Conservation (phyloP, 1,140 invertebrate genomes). For the Apocrypta bakeri region DNA sequence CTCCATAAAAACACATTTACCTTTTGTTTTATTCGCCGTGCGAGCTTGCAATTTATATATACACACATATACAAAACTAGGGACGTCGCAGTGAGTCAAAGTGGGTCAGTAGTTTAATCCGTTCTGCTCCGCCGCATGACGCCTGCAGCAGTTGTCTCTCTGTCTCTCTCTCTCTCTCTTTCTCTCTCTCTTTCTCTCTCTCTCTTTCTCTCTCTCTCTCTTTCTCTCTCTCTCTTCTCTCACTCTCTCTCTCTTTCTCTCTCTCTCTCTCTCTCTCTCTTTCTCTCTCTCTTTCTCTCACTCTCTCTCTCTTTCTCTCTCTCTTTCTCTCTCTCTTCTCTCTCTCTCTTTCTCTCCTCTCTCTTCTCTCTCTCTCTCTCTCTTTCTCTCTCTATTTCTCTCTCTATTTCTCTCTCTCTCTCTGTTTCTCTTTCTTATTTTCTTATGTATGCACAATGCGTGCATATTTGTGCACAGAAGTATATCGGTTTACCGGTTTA, state of each 20-base stretch:
- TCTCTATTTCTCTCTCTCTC: not conserved
- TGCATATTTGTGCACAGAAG: not conserved
- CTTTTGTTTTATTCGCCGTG: not conserved
- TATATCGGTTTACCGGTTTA: constrained; percentile 12
- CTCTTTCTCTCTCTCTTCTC: not conserved
- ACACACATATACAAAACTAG: not conserved
- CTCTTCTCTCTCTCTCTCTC: too few species aligned
- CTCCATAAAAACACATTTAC: not conserved
- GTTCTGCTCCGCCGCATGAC: constrained; percentile 17
- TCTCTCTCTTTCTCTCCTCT: not conserved
- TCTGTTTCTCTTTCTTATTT: not conserved
- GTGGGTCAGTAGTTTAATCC: constrained; percentile 43
- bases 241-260: not conserved
- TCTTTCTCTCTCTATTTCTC: not conserved
- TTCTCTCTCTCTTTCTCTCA: not conserved
- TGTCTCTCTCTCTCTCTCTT: too few species aligned
- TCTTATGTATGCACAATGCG: not conserved
- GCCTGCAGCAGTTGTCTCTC: not conserved
- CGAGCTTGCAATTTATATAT: constrained; percentile 2
- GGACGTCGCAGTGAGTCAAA: constrained; percentile 1
- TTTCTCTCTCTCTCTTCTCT: not conserved
- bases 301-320: not conserved
- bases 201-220: not conserved
- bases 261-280: not conserved
- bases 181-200: too few species aligned